Base-by-base conservation (phyloP, 2,113 vertebrate genomes). In the Epinephelus moara region DNA sequence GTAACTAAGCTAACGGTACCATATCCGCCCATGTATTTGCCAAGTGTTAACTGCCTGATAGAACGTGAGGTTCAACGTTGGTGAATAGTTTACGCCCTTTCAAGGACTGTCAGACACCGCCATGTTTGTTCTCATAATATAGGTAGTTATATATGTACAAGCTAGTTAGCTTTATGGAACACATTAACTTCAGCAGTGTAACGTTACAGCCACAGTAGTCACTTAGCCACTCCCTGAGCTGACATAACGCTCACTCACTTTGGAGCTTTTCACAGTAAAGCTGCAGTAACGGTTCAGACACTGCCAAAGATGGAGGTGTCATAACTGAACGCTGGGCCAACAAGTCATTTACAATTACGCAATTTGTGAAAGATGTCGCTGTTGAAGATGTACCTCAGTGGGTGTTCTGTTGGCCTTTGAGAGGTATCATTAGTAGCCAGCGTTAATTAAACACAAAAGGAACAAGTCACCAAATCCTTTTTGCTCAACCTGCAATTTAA, bases 1-100 rank as follows among this genome's bases (percentile, higher is more conserved):
- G 15, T n/a, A 17, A 53, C 61, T 12, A 74, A 85, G 88, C 71
- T 88, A 91, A 90, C 88, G 88, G 89, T 90, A 75, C 7, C 8
- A 49, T 2, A 61, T 60, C 57, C 47, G 80, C 53, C 33, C 4
- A 21, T n/a, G 18, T 37, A 9, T 53, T 2, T 18, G 19, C 56
- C 13, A 1, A 50, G 25, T 21, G 23, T 4, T 33, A 47, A 62
- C 64, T 59, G 75, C 45, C 55, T 8, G 40, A 1, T 13, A 5
- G 0, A 45, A 40, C 40, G 10, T 14, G 21, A 14, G 4, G 17
- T 3, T n/a, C 4, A 6, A n/a, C 19, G 1, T 13, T 2, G 7
- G 7, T 3, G 52, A 49, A 0, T 5, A 8, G 2, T 67, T 70
- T 6, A 42, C 1, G 6, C 0, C 23, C n/a, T 10, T 10, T 10